Conservation (phyloP, 2,113 vertebrate species). For the Hydrochoerus hydrochaeris region DNA sequence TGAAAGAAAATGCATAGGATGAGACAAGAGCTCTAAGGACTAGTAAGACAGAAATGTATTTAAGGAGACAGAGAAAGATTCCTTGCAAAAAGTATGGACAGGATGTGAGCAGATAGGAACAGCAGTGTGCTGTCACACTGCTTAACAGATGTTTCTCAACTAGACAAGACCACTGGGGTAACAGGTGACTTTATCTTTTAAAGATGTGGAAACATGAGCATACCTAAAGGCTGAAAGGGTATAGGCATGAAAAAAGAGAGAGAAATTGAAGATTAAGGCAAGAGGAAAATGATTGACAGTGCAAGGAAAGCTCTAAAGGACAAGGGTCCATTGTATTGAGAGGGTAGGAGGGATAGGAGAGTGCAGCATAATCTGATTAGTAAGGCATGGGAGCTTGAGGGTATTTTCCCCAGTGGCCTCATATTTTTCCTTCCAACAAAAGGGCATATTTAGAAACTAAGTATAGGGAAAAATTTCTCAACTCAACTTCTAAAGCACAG, state of each 20-base stretch:
- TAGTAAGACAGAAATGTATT: neutral
- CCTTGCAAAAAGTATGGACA: neutral
- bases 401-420: neutral
- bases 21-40: neutral
- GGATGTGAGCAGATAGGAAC: neutral
- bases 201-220: neutral
- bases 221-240: neutral
- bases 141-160: neutral
- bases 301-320: neutral
- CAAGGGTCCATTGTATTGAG: no score
- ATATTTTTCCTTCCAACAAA: neutral
- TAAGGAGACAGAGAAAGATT: neutral
- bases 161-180: neutral
- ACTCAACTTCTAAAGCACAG: slow-evolving; percentile 11
- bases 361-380: neutral
- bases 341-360: neutral
- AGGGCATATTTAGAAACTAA: neutral
- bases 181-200: neutral
- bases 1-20: neutral
- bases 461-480: neutral
- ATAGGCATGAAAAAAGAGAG: neutral
- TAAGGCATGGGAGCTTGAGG: neutral
- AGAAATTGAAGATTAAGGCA: neutral
- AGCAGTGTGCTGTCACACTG: rapidly evolving
- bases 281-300: neutral